A percentile compares a stretch with the other conserved stretches of the same genome.
Evolutionary conservation across 1,140 invertebrate genomes (phyloP).

Genomic region (Zaprionus taronus): DNA sequence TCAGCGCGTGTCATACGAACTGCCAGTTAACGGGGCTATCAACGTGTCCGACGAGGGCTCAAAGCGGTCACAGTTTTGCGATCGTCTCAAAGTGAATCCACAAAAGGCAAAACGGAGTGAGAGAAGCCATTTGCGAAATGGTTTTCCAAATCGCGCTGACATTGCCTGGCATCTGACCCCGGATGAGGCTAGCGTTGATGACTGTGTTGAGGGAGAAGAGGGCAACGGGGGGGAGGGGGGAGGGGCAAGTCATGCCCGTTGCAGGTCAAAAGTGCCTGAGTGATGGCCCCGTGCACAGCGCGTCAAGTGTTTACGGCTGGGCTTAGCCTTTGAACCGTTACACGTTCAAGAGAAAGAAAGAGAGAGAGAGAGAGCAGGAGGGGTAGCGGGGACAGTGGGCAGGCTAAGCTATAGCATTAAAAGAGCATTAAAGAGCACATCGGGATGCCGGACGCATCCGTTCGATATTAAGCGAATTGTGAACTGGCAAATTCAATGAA

Average conservation of each 20-base stretch:
- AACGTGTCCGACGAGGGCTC: not conserved
- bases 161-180: not conserved
- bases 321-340: slow-evolving; percentile 22
- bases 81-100: not conserved
- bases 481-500: slow-evolving; percentile 48
- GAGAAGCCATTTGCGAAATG: slow-evolving; percentile 20
- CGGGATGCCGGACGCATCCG: slow-evolving; percentile 38
- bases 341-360: not conserved
- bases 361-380: not conserved
- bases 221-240: not conserved
- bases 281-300: slow-evolving; percentile 27
- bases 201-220: not conserved
- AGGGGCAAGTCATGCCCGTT: not conserved
- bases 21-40: slow-evolving; percentile 1
- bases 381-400: not conserved
- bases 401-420: slow-evolving; percentile 24
- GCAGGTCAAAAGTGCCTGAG: slow-evolving; percentile 14
- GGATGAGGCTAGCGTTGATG: not conserved
- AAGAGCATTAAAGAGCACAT: slow-evolving; percentile 42
- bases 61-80: not conserved
- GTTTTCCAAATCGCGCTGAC: not conserved
- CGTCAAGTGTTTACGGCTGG: slow-evolving; percentile 27
- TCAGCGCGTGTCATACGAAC: not conserved
- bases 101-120: not conserved
- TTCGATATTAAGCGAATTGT: slow-evolving; percentile 39